These are phyloP conservation scores for Himantopus leucocephalus DNA, from an alignment of 2,113 vertebrate genomes.

Conservation along the genomic window DNA sequence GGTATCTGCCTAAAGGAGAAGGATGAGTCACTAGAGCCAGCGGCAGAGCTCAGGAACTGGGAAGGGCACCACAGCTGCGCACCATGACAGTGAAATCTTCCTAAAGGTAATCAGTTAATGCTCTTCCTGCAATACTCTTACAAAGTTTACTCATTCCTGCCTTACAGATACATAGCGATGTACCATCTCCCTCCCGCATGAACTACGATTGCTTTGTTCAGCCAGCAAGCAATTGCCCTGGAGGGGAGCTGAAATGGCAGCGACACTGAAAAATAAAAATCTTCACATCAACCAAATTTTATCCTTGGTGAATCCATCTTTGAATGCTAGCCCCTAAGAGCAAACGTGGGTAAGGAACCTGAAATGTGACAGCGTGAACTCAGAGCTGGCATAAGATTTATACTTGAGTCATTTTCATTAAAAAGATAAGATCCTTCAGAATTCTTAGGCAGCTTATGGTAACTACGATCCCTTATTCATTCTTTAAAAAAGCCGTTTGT, in stretches of 20 bases:
- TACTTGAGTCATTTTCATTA: constrained; percentile 48
- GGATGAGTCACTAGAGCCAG: not conserved
- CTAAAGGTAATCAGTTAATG: not conserved
- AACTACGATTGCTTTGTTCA: not conserved
- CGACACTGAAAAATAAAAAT: not conserved
- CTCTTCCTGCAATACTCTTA: not conserved
- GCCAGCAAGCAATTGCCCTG: not conserved
- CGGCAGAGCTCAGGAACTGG: not conserved
- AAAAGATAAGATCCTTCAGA: constrained; percentile 68
- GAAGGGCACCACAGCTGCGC: rapidly evolving
- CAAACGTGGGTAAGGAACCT: not conserved
- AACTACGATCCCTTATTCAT: not conserved
- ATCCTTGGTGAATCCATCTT: not conserved
- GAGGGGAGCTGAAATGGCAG: not conserved
- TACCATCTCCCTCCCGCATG: not conserved
- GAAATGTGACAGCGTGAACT: not conserved
- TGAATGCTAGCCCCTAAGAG: not conserved
- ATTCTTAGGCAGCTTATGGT: constrained; percentile 57
- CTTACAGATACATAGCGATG: not conserved
- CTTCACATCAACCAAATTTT: not conserved
- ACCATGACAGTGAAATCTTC: not conserved
- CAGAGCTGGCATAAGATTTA: not conserved
- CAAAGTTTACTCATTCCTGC: not conserved
- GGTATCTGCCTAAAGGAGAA: not conserved
- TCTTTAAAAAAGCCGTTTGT: constrained; percentile 25